Base-by-base conservation (phyloP, 2,888 invertebrate genomes). In the Selenia dentaria region DNA sequence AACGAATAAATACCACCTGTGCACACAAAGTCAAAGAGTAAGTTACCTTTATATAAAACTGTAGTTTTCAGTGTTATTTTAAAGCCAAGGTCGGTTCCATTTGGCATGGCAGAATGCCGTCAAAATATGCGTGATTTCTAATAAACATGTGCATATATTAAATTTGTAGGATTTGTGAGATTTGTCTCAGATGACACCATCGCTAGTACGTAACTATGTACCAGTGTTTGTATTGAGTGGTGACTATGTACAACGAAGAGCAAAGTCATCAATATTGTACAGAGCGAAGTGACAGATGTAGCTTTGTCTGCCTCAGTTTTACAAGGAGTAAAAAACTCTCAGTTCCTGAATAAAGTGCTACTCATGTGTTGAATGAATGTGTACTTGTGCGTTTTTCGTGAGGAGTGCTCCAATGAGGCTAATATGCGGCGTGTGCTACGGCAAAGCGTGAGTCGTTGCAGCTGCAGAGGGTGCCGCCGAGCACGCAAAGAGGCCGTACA, bases 1-100 rank as follows among this genome's bases (percentile, higher is more conserved):
- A 25, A 14, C 24, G 18, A 18, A 18, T 18, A 18, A 6, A 6
- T 18, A 18, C 12, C 36, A 37, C 36, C 36, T 37, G 36, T 37
- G 27, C 20, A 37, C 6, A 37, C 36, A 37, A 12, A 27, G 36
- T 12, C 13, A 18, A 18, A 18, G 2, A 16, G 5, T 18, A 18
- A 1, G 18, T 18, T 5, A 18, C 18, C 18, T 18, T 18, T 18
- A 2, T 18, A 18, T 1, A 5, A 18, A 18, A 5, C 18, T 18
- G 5, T 5, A 1, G 18, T 18, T 6, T 34, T 34, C 14, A 24
- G 13, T 34, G 12, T 3, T 34, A 4, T 32, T 20, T 14, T 3
- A 9, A 11, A 6, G 12, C 0, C 20, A 10, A 11, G 12, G 32
- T 12, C 8, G 5, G 25, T 13, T 28, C n/a, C n/a, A n/a, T n/a